Evolutionary conservation across 2,797 vertebrate genomes (phyloP), one percentile per base, ranked within the genome.

Genomic region (Naso thynnoides): DNA sequence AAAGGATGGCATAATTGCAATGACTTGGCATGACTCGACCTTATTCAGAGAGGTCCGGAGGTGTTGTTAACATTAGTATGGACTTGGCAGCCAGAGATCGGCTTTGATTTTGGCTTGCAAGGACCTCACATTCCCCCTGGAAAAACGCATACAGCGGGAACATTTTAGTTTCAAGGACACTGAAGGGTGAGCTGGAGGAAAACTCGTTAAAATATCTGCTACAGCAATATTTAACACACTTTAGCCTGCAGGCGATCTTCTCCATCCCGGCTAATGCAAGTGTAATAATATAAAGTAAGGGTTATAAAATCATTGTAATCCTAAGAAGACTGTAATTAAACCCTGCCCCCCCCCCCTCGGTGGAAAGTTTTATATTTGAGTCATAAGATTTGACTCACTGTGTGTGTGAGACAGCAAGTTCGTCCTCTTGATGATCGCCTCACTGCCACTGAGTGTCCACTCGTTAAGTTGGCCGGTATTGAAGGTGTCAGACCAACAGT

Each of bases 11-110:
- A 88, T 45, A 57, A 81, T 77, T 83, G 63, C 75, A 85, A 79
- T 77, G 68, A 87, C 75, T 88, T 86, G 85, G 89, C 79, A 80
- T 67, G 42, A 64, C 49, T 62, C 29, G 11, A 47, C 68, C 44
- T 82, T 74, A 66, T 69, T 49, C 55, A 4, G 57, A 84, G 59
- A 55, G 79, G 53, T 77, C 74, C 56, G 42, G 86, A 93, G 87
- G 86, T 92, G 92, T 89, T 93, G 89, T 90, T 93, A 89, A 91
- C 83, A 88, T 89, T 86, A 72, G 75, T 73, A 76, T 88, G 82
- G 76, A 78, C 81, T 88, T 91, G 86, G 87, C 90, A 89, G 76
- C 77, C 58, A 26, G 18, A 41, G 65, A 86, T 88, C 78, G 61
- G 70, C 84, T 75, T 76, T 81, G 78, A 78, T 85, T 78, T 73